phyloP scores from a whole-genome alignment of 2,113 vertebrate genomes.

The Nerophis ophidion region DNA sequence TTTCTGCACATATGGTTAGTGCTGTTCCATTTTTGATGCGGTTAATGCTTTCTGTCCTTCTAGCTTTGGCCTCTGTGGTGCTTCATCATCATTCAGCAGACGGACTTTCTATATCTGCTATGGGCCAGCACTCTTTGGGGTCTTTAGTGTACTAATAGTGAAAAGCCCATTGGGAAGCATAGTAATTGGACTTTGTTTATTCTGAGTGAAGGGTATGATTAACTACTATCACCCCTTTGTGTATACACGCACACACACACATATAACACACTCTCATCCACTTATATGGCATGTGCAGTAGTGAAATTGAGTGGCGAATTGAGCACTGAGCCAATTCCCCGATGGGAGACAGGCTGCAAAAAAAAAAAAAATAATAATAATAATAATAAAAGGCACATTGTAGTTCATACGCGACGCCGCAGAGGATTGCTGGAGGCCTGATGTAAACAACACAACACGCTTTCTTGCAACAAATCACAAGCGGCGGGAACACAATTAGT shows the following conservation, averaged over 20 bases:
- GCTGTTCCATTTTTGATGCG: slow-evolving; percentile 20
- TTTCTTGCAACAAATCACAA: slow-evolving; percentile 22
- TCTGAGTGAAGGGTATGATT: slow-evolving; percentile 69
- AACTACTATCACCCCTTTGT: slow-evolving; percentile 68
- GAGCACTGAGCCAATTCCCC: slow-evolving; percentile 48
- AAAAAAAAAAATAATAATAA: too few species aligned
- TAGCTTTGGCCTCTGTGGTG: slow-evolving; percentile 31
- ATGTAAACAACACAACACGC: slow-evolving; percentile 22
- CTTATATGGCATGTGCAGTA: slow-evolving; percentile 35
- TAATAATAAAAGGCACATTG: slow-evolving; percentile 39
- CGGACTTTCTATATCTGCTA: slow-evolving; percentile 44
- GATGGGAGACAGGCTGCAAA: slow-evolving; percentile 44
- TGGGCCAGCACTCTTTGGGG: slow-evolving; percentile 59
- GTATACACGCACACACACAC: slow-evolving; percentile 22
- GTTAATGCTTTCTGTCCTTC: slow-evolving; percentile 34
- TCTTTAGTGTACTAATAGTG: slow-evolving; percentile 62
- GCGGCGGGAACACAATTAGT: slow-evolving; percentile 6
- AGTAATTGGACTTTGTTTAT: slow-evolving; percentile 75
- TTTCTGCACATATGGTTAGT: slow-evolving; percentile 6
- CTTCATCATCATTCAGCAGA: slow-evolving; percentile 55
- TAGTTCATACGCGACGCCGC: slow-evolving; percentile 35
- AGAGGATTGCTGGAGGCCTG: slow-evolving; percentile 14
- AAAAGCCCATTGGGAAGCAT: slow-evolving; percentile 58
- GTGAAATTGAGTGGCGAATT: slow-evolving; percentile 63
- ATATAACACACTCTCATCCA: slow-evolving; percentile 10